Evolutionary conservation across 1,140 invertebrate genomes (phyloP), one percentile per base, ranked within the genome.

Genomic region (Bombus huntii): DNA sequence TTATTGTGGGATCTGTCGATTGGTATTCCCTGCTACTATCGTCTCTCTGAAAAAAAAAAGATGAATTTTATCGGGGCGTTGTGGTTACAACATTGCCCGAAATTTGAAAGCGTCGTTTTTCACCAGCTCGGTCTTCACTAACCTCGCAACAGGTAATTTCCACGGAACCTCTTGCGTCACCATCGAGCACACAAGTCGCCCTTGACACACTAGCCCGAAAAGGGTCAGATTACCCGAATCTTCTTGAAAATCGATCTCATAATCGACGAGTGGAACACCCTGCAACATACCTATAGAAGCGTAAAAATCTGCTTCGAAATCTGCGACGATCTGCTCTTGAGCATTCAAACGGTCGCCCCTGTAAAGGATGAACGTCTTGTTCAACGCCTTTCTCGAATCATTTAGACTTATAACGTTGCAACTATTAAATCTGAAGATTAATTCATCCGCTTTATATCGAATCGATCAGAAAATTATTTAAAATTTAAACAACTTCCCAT

Each of bases 101-200:
- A 39, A 39, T 28, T 28, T 39, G 37, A 31, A 15, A 1, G 6
- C 42, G n/a, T 15, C 0, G 28, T 73, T 22, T 28, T 22, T 47
- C 42, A 15, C 3, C 28, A 57, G 13, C 39, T 59, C 5, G 22
- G 5, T 59, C 15, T 39, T 76, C 13, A 25, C 53, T 39, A 76
- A 39, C 74, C 74, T 76, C 39, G 74, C 74, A 76, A 76, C 74
- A 76, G 74, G 74, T 76, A 76, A 76, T 76, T 59, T 76, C 34
- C 71, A 44, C 42, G 42, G n/a, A n/a, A 47, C 2, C 37, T 59
- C 74, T 76, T 39, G 28, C 74, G 74, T 76, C 74, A 76, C 15
- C 8, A 44, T 9, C 53, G 34, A 39, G 74, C 74, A 59, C 74
- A 59, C 74, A 39, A 28, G 74, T 76, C 34, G 34, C 10, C 74